Conservation (phyloP, 1,140 invertebrate genomes). For the Brachionus plicatilis region DNA sequence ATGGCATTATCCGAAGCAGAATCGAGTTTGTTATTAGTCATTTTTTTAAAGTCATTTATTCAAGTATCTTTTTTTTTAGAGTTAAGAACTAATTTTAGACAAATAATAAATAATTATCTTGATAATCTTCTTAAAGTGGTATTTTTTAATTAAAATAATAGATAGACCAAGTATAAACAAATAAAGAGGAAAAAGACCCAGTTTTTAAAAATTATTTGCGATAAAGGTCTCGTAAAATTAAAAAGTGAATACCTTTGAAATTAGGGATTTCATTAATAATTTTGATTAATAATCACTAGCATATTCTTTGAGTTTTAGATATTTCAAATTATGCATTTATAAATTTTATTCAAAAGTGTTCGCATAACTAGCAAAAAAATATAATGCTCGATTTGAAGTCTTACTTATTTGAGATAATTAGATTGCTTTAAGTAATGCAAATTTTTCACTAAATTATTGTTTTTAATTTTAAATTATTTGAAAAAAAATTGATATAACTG, state of each 20-base stretch:
- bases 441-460: background rate
- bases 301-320: background rate
- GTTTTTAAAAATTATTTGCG: background rate
- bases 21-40: background rate
- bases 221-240: background rate
- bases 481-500: background rate
- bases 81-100: background rate
- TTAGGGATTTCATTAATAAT: background rate
- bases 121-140: background rate
- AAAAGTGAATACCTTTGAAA: slow-evolving; percentile 1
- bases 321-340: background rate
- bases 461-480: background rate
- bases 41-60: background rate
- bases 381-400: background rate
- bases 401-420: background rate
- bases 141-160: background rate
- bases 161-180: background rate
- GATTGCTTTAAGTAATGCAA: background rate
- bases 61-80: background rate
- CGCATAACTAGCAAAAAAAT: background rate
- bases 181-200: background rate
- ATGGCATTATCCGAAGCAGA: slow-evolving; percentile 13
- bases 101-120: background rate
- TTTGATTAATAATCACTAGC: background rate
- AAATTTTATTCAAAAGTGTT: background rate